These are phyloP conservation scores for Sylvia atricapilla DNA, from an alignment of 2,113 vertebrate genomes.

Conservation along the genomic window DNA sequence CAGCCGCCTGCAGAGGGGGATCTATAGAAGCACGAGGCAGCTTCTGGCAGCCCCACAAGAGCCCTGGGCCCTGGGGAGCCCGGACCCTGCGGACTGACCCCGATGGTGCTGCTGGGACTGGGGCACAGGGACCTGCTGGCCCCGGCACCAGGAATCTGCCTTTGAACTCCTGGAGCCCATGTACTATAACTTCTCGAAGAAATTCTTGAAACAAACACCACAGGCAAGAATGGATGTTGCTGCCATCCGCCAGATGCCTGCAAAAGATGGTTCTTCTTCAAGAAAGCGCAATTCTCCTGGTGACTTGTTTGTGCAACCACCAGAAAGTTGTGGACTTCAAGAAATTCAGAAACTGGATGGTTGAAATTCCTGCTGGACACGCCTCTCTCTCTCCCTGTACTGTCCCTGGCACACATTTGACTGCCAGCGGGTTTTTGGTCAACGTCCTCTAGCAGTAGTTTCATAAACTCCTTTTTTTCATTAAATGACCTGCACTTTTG, in stretches of 20 bases:
- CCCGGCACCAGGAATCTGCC: neutral
- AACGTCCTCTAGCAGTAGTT: neutral
- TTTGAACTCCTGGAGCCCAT: neutral
- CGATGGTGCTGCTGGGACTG: neutral
- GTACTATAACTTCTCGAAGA: neutral
- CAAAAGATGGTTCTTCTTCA: neutral
- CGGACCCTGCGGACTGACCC: neutral
- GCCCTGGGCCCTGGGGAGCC: neutral
- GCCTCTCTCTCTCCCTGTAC: neutral
- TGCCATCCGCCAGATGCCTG: neutral
- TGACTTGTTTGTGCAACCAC: neutral
- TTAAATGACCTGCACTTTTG: conserved; percentile 69
- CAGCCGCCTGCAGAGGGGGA: conserved; percentile 93
- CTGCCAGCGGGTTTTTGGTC: conserved; percentile 21
- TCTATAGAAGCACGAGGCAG: conserved; percentile 66
- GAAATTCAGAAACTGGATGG: neutral
- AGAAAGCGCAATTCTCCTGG: neutral
- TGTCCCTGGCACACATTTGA: neutral
- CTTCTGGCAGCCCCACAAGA: neutral
- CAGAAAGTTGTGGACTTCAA: neutral
- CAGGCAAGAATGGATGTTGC: neutral
- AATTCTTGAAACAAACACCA: neutral
- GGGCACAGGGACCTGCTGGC: neutral
- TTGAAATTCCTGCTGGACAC: neutral
- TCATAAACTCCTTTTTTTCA: neutral